Evolutionary conservation across 2,888 invertebrate species (phyloP), one percentile per base, ranked within the genome.

Genomic region (Baronia brevicornis): DNA sequence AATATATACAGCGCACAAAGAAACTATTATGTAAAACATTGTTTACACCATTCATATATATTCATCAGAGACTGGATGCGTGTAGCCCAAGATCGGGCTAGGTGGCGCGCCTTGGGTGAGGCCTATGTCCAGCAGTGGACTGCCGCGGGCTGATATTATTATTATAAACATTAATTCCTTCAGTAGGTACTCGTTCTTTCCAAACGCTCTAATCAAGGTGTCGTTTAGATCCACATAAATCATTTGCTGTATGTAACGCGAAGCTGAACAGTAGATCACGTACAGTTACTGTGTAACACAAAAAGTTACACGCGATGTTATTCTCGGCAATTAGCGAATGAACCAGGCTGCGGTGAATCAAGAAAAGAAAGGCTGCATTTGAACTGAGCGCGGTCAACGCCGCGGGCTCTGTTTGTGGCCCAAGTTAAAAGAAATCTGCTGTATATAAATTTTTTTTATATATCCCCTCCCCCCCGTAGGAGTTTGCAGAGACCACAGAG

Each of bases 351-450:
- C 39, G 32, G 38, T 21, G 33, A 39, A 48, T 49, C 46, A 41
- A 43, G 48, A 46, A 58, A 55, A 56, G 55, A 55, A 49, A 45
- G 50, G 40, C 46, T 45, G 50, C 52, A 44, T 51, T 52, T 50
- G 48, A 36, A 34, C 52, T 44, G 47, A 45, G 54, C 48, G 44
- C 51, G 54, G 56, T 41, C 52, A 56, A 43, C 38, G 61, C 64
- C 60, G 53, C 53, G 44, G 59, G 46, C 52, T 44, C 20, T 32
- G 19, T 5, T 5, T 9, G 12, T 6, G 46, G 51, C 28, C 10
- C 24, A 48, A 54, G 44, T 36, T 22, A 42, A 7, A 36, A 43
- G 39, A 5, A 4, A 12, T n/a, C 4, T 29, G 27, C n/a, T 9
- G 3, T 21, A 18, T 14, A 5, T 11, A 13, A 7, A 3, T n/a